These are phyloP conservation scores for Onychostruthus taczanowskii DNA, from an alignment of 2,113 vertebrate species.

Conservation along the genomic window DNA sequence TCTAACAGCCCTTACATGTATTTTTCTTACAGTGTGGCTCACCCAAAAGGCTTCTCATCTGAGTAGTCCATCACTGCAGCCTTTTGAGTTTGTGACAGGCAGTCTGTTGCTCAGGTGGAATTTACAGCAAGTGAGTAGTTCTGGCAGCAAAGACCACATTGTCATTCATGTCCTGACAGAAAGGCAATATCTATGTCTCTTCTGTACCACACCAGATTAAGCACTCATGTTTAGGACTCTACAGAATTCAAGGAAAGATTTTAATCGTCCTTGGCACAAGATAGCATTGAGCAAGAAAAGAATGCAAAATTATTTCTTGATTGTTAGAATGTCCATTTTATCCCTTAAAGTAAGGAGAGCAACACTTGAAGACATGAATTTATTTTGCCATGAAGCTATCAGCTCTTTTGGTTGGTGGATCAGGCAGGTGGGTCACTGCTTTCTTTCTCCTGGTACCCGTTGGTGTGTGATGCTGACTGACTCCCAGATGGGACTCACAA, in stretches of 20 bases:
- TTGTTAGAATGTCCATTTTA: conserved; percentile 64
- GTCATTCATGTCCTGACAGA: conserved; percentile 68
- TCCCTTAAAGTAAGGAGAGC: conserved; percentile 47
- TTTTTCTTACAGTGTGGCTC: conserved; percentile 61
- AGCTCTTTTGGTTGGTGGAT: conserved; percentile 50
- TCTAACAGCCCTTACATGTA: background rate
- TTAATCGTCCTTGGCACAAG: conserved; percentile 78
- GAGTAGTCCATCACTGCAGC: conserved; percentile 74
- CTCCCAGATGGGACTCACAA: background rate
- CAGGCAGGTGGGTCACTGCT: background rate
- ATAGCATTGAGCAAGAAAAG: conserved; percentile 69
- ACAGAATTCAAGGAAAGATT: conserved; percentile 60
- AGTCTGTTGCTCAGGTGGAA: conserved; percentile 60
- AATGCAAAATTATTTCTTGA: conserved; percentile 69
- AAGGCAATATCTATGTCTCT: conserved; percentile 62
- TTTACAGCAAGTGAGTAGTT: conserved; percentile 77
- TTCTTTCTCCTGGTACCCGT: accelerated
- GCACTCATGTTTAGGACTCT: conserved; percentile 64
- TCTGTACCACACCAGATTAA: conserved; percentile 50
- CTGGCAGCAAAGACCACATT: conserved; percentile 58
- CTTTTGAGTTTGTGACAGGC: conserved; percentile 71
- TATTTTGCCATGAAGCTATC: conserved; percentile 70
- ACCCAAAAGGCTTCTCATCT: conserved; percentile 70
- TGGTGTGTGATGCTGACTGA: background rate
- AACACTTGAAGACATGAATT: conserved; percentile 38